Evolutionary conservation across 37 sponge, comb jelly and placozoan genomes (phyloP).

Genomic region (Beroe ovata): DNA sequence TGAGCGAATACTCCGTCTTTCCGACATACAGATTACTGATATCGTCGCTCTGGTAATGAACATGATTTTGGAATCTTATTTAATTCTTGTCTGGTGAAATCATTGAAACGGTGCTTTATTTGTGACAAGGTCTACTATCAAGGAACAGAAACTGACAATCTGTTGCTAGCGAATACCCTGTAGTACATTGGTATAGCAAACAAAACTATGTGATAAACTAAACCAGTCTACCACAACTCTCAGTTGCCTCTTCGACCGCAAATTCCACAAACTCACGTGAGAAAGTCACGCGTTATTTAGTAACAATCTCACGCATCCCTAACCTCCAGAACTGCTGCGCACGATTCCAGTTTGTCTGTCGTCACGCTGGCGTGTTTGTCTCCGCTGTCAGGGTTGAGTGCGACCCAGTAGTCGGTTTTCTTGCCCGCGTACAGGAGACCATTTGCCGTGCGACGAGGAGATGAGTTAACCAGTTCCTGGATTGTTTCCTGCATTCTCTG

Average conservation of each 20-base stretch:
- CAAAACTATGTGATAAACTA: conserved; percentile 64
- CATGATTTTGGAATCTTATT: too few relatives aligned
- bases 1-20: conserved; percentile 45
- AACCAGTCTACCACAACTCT: conserved; percentile 46
- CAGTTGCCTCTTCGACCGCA: conserved; percentile 53
- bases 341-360: not conserved
- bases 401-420: conserved; percentile 26
- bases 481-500: conserved; percentile 15
- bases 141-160: conserved; percentile 67
- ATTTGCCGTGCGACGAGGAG: not conserved
- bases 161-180: conserved; percentile 67
- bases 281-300: too few relatives aligned
- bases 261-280: too few relatives aligned
- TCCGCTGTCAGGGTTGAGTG: conserved; percentile 11
- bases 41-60: not conserved
- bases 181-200: conserved; percentile 32
- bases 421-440: conserved; percentile 23
- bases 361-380: conserved; percentile 13
- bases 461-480: not conserved
- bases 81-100: too few relatives aligned
- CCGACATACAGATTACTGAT: conserved; percentile 16
- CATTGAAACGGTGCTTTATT: too few relatives aligned
- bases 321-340: not conserved
- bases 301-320: too few relatives aligned
- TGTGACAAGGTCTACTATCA: conserved; percentile 68